phyloP scores from a whole-genome alignment of 2,797 vertebrate genomes.

The Pipistrellus pygmaeus region DNA sequence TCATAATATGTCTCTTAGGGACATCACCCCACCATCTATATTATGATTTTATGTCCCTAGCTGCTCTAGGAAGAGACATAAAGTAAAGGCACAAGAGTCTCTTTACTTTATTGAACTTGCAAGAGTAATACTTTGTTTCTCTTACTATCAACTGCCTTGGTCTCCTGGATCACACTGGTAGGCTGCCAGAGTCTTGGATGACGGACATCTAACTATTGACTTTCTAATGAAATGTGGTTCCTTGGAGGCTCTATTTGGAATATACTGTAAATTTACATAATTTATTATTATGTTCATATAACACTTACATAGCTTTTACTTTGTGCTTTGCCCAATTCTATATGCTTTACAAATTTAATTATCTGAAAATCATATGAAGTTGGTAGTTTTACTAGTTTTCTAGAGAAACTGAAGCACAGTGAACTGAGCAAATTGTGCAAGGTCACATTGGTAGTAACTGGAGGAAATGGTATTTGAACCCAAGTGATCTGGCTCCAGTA shows the following conservation, averaged over 20 bases:
- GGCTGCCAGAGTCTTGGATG: neutral
- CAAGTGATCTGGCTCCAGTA: neutral
- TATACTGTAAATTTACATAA: neutral
- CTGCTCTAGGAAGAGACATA: neutral
- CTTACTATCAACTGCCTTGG: neutral
- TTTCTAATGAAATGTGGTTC: neutral
- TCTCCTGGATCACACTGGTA: neutral
- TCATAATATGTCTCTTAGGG: neutral
- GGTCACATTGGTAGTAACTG: neutral
- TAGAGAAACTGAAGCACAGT: neutral
- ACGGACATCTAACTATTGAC: neutral
- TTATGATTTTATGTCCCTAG: neutral
- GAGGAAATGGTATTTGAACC: neutral
- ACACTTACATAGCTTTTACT: neutral
- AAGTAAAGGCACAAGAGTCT: neutral
- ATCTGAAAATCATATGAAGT: neutral
- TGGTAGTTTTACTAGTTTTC: neutral
- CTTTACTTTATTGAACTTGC: neutral
- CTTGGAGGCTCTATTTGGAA: neutral
- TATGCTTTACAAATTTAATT: neutral
- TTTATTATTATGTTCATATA: slow-evolving; percentile 12
- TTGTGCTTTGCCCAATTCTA: neutral
- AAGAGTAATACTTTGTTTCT: neutral
- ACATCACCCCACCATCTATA: neutral
- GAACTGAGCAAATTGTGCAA: neutral